Percentiles rank a stretch among this genome's conserved stretches.
These are phyloP conservation scores for Drosophila ficusphila DNA, from an alignment of 1,140 invertebrate genomes.

Conservation along the genomic window DNA sequence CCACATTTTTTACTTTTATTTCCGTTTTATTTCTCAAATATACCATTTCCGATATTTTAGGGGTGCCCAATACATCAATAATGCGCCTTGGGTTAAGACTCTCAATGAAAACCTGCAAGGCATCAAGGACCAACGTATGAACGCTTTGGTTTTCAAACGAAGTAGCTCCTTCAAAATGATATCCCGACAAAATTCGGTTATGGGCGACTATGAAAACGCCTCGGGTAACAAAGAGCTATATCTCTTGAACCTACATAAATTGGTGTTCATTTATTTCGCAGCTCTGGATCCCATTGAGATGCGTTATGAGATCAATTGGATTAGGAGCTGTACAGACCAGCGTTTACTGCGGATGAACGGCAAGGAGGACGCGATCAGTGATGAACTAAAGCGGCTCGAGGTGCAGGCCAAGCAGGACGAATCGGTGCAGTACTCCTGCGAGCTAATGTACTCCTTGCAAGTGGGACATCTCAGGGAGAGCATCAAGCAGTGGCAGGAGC, in stretches of 20 bases:
- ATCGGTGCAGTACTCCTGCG: neutral
- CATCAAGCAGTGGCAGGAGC: conserved; percentile 17
- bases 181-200: neutral
- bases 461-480: conserved; percentile 7
- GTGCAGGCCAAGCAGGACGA: neutral
- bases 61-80: neutral
- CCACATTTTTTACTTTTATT: too few species aligned
- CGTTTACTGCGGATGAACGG: neutral
- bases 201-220: neutral
- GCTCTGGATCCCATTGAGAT: conserved; percentile 42
- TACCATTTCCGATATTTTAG: neutral
- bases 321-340: conserved; percentile 38
- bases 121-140: neutral
- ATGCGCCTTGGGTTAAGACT: neutral
- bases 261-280: neutral
- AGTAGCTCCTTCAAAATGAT: neutral
- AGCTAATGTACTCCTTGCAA: conserved; percentile 11
- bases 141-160: neutral
- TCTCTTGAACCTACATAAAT: neutral
- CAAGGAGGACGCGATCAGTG: conserved; percentile 8
- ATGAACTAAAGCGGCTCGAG: neutral
- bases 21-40: too few species aligned
- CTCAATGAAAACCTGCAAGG: neutral
- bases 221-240: neutral
- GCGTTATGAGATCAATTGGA: conserved; percentile 54